Base-by-base conservation (phyloP, 2,113 vertebrate genomes). In the Oncorhynchus keta region DNA sequence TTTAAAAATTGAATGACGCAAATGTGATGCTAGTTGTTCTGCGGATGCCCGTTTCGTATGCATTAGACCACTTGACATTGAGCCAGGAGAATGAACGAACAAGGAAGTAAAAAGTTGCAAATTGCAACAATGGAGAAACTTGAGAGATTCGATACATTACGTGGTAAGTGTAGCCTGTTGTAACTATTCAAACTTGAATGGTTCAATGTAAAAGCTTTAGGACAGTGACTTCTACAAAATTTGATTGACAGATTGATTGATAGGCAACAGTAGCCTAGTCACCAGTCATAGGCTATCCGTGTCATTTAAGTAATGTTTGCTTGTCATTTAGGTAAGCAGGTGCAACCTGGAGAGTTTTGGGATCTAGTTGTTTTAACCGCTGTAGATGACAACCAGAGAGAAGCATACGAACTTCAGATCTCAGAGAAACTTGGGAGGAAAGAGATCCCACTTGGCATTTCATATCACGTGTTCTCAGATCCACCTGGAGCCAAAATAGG, bases 401-500 rank as follows among this genome's bases (percentile, higher is more conserved):
- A 82, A n/a, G 94, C 92, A 0, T 99, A 96, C 24, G 92, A 94
- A 82, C 88, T 92, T 76, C 96, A 98, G 86, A 89, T 99, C 32
- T 79, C 83, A 0, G 87, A 89, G 73, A 98, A 99, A 83, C 82
- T 95, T 16, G 51, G 86, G n/a, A 89, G 93, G 62, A 91, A 75
- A 5, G 95, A 96, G 75, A 92, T 98, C 22, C 97, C 97, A 0
- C 84, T 93, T 26, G 93, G 92, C 4, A 73, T 92, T 32, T 87
- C 85, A 0, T 98, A 95, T 83, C 93, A 92, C 4, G 95, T 98
- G 74, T 94, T 97, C 68, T 93, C 89, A 66, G 97, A 99, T 85
- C 96, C 96, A 1, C 89, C 94, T 2, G 97, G 95, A 70, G 62
- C 77, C 13, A 96, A 96, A 88, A 96, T 96, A 84, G 97, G 97